Percentiles rank a stretch among this genome's conserved stretches.
Conservation (phyloP, 2,888 invertebrate genomes). For the Luperina nickerlii region DNA sequence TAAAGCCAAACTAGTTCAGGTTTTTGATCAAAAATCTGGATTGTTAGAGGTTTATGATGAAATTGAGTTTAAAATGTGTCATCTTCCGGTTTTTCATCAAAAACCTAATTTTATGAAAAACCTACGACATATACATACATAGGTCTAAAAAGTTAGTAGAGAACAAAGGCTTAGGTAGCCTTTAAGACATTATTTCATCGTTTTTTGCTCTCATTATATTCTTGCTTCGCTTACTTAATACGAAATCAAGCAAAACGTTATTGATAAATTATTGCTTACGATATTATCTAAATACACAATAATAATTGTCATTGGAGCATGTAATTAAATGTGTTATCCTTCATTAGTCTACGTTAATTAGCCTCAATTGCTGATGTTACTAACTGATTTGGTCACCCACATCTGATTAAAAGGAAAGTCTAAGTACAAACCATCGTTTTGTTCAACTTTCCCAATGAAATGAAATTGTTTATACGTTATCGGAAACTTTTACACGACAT, state of each 20-base stretch:
- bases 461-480: too few species aligned
- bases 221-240: neutral
- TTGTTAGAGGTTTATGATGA: too few species aligned
- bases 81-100: too few species aligned
- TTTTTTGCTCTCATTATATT: conserved; percentile 6
- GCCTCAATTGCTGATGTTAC: neutral
- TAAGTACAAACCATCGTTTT: neutral
- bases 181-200: too few species aligned
- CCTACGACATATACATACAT: too few species aligned
- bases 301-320: neutral
- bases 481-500: too few species aligned
- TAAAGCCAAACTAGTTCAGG: too few species aligned
- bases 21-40: too few species aligned
- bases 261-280: neutral
- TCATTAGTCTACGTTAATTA: neutral
- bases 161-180: too few species aligned
- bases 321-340: conserved; percentile 14
- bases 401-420: neutral
- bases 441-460: neutral
- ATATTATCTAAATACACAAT: neutral
- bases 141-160: too few species aligned
- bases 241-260: neutral
- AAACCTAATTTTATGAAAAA: too few species aligned
- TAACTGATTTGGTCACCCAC: neutral
- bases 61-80: too few species aligned